phyloP scores from a whole-genome alignment of 2,113 vertebrate genomes.

The Phrynosoma blainvillii region DNA sequence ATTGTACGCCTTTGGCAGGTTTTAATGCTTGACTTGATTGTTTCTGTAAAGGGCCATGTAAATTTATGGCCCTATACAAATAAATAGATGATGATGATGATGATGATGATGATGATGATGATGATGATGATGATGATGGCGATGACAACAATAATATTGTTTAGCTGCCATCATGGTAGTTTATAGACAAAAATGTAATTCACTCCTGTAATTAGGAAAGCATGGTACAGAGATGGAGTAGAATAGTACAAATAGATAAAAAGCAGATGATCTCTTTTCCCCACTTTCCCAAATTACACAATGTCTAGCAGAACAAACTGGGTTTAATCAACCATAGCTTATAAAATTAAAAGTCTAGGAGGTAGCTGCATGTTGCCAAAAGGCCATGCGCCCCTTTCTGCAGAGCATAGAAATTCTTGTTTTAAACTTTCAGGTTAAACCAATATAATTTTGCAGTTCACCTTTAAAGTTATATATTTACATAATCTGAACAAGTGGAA shows the following conservation, averaged over 20 bases:
- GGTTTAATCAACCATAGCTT: constrained; percentile 76
- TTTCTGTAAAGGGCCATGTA: too few relatives aligned
- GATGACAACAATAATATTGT: too few relatives aligned
- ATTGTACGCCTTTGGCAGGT: too few relatives aligned
- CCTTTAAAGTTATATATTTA: constrained; percentile 68
- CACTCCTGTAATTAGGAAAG: constrained; percentile 15
- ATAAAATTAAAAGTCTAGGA: constrained; percentile 77
- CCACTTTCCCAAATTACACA: constrained; percentile 72
- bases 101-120: too few relatives aligned
- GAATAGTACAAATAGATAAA: constrained; percentile 43
- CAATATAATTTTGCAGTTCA: constrained; percentile 69
- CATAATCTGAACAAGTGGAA: constrained; percentile 53
- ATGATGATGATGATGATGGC: too few relatives aligned
- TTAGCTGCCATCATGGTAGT: neutral
- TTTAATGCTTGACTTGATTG: too few relatives aligned
- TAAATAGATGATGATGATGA: too few relatives aligned
- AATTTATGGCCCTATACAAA: too few relatives aligned
- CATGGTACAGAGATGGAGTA: constrained; percentile 1
- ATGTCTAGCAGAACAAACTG: constrained; percentile 73
- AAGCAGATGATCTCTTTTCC: constrained; percentile 48
- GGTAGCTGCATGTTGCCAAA: constrained; percentile 70
- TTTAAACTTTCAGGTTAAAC: constrained; percentile 77
- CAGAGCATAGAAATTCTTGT: constrained; percentile 59
- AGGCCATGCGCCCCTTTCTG: constrained; percentile 61
- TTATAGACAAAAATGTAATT: neutral